These are phyloP conservation scores for Proterorhinus semilunaris DNA, from an alignment of 2,113 vertebrate genomes.

Conservation along the genomic window DNA sequence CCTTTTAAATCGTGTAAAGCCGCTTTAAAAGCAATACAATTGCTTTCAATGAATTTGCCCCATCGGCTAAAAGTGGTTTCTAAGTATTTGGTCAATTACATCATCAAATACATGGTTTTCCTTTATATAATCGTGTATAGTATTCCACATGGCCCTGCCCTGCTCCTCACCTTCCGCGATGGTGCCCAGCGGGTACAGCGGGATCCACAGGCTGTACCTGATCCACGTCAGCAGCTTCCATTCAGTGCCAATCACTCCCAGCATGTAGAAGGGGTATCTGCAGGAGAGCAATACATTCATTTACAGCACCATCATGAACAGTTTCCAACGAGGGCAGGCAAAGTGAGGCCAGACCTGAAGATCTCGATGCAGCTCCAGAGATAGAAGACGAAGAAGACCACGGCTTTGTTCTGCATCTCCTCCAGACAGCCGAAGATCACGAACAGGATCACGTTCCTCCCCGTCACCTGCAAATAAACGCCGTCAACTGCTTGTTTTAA, in stretches of 20 bases:
- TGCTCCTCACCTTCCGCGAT: conserved; percentile 85
- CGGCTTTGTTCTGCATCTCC: conserved; percentile 90
- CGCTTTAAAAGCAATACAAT: too few relatives aligned
- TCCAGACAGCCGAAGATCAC: conserved; percentile 86
- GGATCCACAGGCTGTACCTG: conserved; percentile 89
- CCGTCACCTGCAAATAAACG: conserved; percentile 76
- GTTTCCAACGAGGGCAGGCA: too few relatives aligned
- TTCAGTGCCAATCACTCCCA: conserved; percentile 84
- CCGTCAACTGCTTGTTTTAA: neutral
- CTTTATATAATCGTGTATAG: too few relatives aligned
- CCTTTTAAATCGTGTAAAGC: too few relatives aligned
- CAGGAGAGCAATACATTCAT: neutral
- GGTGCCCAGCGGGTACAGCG: conserved; percentile 86
- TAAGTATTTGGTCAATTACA: too few relatives aligned
- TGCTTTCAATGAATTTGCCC: too few relatives aligned
- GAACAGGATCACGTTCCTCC: conserved; percentile 90
- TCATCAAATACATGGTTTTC: too few relatives aligned
- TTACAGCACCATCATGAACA: too few relatives aligned
- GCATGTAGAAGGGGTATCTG: conserved; percentile 94
- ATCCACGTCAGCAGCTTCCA: conserved; percentile 92
- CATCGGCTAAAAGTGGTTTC: too few relatives aligned
- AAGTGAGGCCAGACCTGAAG: conserved; percentile 79
- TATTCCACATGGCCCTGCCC: too few relatives aligned
- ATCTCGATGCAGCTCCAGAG: conserved; percentile 87
- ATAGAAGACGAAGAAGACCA: conserved; percentile 94